Base-by-base conservation (phyloP, 1,140 invertebrate genomes). In the Drosophila willistoni region DNA sequence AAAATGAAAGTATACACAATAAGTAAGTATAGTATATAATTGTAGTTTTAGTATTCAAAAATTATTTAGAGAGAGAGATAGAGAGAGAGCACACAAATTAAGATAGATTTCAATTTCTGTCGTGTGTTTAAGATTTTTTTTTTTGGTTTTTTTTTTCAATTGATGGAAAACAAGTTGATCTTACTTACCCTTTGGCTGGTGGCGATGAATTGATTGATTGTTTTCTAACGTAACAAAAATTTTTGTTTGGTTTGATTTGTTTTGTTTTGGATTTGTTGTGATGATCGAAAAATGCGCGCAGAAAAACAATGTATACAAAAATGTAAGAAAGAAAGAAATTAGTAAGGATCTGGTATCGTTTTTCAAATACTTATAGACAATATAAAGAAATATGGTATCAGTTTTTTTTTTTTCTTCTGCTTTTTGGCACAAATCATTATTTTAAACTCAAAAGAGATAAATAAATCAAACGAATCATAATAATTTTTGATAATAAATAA, bases 181-280 rank as follows among this genome's bases (percentile, higher is more conserved):
- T 51, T 84, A 89, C 84, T 89, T 89, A 89, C 84, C 84, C 81
- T 62, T 89, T 89, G 39, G 51, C 63, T 68, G 85, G 81, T 60
- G 84, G 85, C 84, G 85, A 89, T 90, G 84, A 90, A 84, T 67
- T 89, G 80, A 89, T 84, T 80, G 84, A 89, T 84, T 89, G 84
- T 89, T 89, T 89, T 89, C 84, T 89, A 89, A 79, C 66, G 68
- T 91, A 86, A 86, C 76, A 75, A 71, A 90, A 90, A 82, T 14
- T 51, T 29, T 51, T 29, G 29, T 51, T 19, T 10, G 44, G 9
- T 51, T 51, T 51, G 44, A 51, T 47, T 47, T 29, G 29, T 29
- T 47, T 47, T 29, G 29, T 29, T 47, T 47, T 19, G 44, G 44
- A 19, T 47, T 47, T 51, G 44, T 14, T 47, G 14, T 47, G 82